Percentiles rank a stretch among this genome's conserved stretches.
These are phyloP conservation scores for Sebastes nivosus DNA, from an alignment of 2,797 vertebrate genomes.

Conservation along the genomic window DNA sequence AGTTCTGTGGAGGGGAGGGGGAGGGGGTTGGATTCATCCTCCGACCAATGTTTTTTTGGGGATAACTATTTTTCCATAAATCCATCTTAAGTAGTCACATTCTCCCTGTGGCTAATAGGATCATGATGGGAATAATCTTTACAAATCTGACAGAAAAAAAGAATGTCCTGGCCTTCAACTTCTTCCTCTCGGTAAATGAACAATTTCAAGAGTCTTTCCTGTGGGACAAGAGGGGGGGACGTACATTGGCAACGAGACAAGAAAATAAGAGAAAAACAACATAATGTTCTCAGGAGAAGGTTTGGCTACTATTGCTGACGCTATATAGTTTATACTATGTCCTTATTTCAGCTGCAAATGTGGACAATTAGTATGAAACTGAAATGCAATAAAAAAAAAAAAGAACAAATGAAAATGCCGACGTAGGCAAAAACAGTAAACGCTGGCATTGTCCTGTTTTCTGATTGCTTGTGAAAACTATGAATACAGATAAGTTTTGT, in stretches of 20 bases:
- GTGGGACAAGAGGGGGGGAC: constrained; percentile 66
- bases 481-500: constrained; percentile 1
- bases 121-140: constrained; percentile 87
- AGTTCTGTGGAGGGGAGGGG: constrained; percentile 34
- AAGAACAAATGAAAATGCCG: not conserved
- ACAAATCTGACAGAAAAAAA: constrained; percentile 85
- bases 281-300: constrained; percentile 72
- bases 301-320: constrained; percentile 39
- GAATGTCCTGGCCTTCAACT: constrained; percentile 85
- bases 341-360: constrained; percentile 10
- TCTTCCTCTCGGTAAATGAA: constrained; percentile 85
- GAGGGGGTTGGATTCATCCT: constrained; percentile 61
- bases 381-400: not conserved
- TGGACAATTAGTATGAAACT: not conserved
- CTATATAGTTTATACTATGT: constrained; percentile 15
- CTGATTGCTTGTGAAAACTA: constrained; percentile 10
- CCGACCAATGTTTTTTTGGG: constrained; percentile 67
- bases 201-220: constrained; percentile 85
- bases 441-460: not conserved
- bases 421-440: not conserved
- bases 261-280: constrained; percentile 71
- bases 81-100: constrained; percentile 87
- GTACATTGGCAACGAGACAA: constrained; percentile 70
- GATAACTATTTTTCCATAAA: constrained; percentile 84
- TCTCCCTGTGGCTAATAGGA: constrained; percentile 86